These are phyloP conservation scores for Parochlus steinenii DNA, from an alignment of 2,888 invertebrate species.

Conservation along the genomic window DNA sequence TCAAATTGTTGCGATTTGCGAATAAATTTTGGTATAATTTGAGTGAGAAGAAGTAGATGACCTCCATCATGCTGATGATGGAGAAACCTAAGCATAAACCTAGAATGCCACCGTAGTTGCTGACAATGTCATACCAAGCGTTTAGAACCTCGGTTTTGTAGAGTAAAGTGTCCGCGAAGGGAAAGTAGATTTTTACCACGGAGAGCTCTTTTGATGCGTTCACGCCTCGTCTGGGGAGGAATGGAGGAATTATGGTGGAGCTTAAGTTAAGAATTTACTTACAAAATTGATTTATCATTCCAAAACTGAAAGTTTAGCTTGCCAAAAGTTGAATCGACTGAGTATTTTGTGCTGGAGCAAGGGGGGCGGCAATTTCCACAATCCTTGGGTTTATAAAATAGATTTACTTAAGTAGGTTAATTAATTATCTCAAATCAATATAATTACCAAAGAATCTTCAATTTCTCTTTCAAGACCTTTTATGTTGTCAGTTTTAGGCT, in stretches of 20 bases:
- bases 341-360: slow-evolving; percentile 33
- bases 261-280: not conserved
- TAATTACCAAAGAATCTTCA: slow-evolving; percentile 32
- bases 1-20: slow-evolving; percentile 1
- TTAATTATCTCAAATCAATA: too few species aligned
- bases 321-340: slow-evolving; percentile 20
- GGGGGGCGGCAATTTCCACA: slow-evolving; percentile 36
- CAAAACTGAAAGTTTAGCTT: slow-evolving; percentile 3
- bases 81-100: slow-evolving; percentile 34
- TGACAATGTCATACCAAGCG: slow-evolving; percentile 41
- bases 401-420: too few species aligned
- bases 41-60: slow-evolving; percentile 34
- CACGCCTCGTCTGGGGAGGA: slow-evolving; percentile 2
- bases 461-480: slow-evolving; percentile 29
- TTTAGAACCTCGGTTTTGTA: slow-evolving; percentile 36
- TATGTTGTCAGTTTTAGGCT: slow-evolving; percentile 13
- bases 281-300: slow-evolving; percentile 4
- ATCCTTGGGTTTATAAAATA: too few species aligned
- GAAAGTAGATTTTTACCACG: slow-evolving; percentile 14
- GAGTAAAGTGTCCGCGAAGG: slow-evolving; percentile 24
- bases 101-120: slow-evolving; percentile 27
- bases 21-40: slow-evolving; percentile 20
- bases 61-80: slow-evolving; percentile 34
- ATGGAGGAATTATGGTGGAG: not conserved
- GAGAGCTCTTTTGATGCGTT: slow-evolving; percentile 13